These are phyloP conservation scores for Chrysomallon squamiferum DNA, from an alignment of 1,140 invertebrate species.

Conservation along the genomic window DNA sequence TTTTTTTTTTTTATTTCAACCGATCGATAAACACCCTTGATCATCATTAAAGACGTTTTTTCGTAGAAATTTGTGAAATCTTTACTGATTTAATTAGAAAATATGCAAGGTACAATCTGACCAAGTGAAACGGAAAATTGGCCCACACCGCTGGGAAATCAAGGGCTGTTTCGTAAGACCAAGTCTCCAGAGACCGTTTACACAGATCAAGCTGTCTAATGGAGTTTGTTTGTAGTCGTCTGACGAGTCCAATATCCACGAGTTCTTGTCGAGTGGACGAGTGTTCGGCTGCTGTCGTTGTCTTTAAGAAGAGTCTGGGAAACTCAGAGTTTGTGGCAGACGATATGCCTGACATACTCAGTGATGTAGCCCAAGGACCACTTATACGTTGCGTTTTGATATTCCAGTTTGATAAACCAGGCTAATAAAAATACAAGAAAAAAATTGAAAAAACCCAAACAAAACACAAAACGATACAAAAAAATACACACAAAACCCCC, in stretches of 20 bases:
- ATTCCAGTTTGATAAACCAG: not conserved
- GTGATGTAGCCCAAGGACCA: not conserved
- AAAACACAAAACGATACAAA: no score
- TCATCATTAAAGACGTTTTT: not conserved
- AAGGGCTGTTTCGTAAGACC: not conserved
- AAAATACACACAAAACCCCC: no score
- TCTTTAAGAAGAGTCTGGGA: no score
- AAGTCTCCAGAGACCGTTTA: not conserved
- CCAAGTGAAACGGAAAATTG: not conserved
- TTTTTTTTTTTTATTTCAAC: no score
- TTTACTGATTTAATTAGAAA: slow-evolving; percentile 1
- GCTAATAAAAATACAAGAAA: not conserved
- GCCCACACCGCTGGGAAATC: slow-evolving; percentile 5
- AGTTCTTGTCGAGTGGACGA: no score
- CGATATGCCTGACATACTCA: no score
- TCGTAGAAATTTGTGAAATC: slow-evolving; percentile 1
- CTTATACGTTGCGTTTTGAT: not conserved
- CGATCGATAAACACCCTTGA: not conserved
- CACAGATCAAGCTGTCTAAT: slow-evolving; percentile 14
- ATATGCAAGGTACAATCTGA: not conserved
- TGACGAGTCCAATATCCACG: not conserved
- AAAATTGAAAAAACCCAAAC: no score
- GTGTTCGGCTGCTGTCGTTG: no score
- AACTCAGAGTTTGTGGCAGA: no score
- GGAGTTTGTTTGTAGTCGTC: slow-evolving; percentile 14